A percentile compares a stretch with the other conserved stretches of the same genome.
Conservation (phyloP, 2,797 vertebrate species). For the Sciurus vulgaris region DNA sequence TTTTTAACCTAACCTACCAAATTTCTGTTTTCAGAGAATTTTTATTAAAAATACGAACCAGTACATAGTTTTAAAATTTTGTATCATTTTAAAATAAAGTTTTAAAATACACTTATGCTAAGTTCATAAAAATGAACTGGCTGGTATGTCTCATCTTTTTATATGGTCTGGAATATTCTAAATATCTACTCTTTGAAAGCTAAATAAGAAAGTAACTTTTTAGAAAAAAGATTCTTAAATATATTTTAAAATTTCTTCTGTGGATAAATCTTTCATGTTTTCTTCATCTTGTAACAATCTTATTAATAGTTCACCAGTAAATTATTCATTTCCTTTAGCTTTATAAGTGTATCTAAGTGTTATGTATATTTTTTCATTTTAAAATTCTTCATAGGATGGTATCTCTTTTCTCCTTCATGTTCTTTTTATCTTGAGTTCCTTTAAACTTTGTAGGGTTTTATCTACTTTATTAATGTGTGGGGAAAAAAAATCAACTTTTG, state of each 20-base stretch:
- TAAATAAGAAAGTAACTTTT: conserved; percentile 2
- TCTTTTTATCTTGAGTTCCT: neutral
- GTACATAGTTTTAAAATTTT: neutral
- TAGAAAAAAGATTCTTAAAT: neutral
- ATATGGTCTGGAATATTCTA: neutral
- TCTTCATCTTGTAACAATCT: conserved; percentile 14
- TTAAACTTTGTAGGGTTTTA: neutral
- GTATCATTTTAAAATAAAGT: neutral
- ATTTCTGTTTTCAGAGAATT: conserved; percentile 3
- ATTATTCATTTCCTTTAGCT: conserved; percentile 26
- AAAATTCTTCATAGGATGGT: neutral
- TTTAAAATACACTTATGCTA: conserved; percentile 31
- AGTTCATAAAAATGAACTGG: neutral
- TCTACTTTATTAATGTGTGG: neutral
- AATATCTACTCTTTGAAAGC: conserved; percentile 25
- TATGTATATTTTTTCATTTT: neutral
- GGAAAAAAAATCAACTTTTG: neutral
- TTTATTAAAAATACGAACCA: neutral
- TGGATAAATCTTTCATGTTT: neutral
- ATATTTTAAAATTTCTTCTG: conserved; percentile 25
- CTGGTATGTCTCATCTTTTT: neutral
- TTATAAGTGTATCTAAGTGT: neutral
- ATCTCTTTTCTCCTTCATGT: neutral
- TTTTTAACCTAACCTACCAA: neutral
- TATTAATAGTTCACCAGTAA: conserved; percentile 37